Base-by-base conservation (phyloP, 2,113 vertebrate species). In the Plestiodon gilberti region DNA sequence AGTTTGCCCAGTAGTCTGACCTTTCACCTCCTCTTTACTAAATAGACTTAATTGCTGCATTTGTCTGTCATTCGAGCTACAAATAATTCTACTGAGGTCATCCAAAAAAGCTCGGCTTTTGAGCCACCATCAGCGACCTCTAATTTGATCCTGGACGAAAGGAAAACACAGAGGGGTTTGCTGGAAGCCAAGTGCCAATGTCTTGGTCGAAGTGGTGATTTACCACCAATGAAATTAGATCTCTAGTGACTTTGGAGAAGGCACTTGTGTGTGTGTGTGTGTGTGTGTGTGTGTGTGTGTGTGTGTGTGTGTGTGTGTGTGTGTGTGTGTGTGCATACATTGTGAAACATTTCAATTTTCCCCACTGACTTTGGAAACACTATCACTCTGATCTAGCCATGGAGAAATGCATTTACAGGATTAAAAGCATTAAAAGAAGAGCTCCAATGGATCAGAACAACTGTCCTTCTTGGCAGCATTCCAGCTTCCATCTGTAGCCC, bases 21-120 rank as follows among this genome's bases (percentile, higher is more conserved):
- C 97, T 98, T 96, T 98, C 96, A 97, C 97, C 97, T 96, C 95
- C 95, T 94, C 96, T 95, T 95, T 94, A 90, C 97, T 98, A 97
- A 98, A 98, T 97, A 96, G 95, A 96, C 96, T 96, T 98, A 98
- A 98, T 98, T 98, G 97, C 96, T 97, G 97, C 96, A 94, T 98
- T 97, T 97, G 97, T 97, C 97, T 98, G 97, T 98, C 98, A 97
- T 96, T 97, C 95, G 95, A 96, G 96, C 96, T 96, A 96, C 96
- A 97, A 97, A 96, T 97, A 97, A 98, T 97, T 97, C 96, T 96
- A 93, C 96, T 96, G 95, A 97, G 97, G 97, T 96, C 96, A 90
- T 74, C 89, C 55, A 83, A 83, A 93, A 94, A 95, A 95, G 94
- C 89, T 89, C 76, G 83, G 73, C 87, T 91, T 94, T 90, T 92